phyloP scores from a whole-genome alignment of 2,888 invertebrate genomes.

The Parnassius apollo region DNA sequence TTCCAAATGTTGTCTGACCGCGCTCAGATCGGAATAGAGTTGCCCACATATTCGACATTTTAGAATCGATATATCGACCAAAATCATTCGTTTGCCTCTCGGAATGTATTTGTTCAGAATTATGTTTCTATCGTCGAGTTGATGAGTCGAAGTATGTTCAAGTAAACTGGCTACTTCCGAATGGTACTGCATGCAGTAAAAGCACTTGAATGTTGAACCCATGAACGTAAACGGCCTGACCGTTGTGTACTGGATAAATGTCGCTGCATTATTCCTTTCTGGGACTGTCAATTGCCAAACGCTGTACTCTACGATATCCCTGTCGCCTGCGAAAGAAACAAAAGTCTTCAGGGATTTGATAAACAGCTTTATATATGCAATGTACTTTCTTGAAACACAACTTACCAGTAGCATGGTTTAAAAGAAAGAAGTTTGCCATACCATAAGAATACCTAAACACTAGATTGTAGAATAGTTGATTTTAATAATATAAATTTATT shows the following conservation, averaged over 20 bases:
- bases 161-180: constrained; percentile 42
- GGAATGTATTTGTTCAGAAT: constrained; percentile 46
- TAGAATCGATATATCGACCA: constrained; percentile 53
- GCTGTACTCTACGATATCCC: constrained; percentile 39
- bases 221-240: constrained; percentile 56
- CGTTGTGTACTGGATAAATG: constrained; percentile 50
- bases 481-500: too few species aligned
- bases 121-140: constrained; percentile 31
- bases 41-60: constrained; percentile 48
- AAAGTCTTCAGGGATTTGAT: constrained; percentile 1
- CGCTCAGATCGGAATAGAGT: constrained; percentile 37
- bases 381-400: not conserved
- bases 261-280: constrained; percentile 54
- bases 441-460: too few species aligned
- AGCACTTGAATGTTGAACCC: constrained; percentile 58
- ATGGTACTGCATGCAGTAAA: constrained; percentile 51
- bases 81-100: constrained; percentile 47
- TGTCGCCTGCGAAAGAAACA: constrained; percentile 37
- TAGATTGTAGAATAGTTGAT: too few species aligned
- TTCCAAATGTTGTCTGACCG: constrained; percentile 45
- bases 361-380: not conserved
- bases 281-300: constrained; percentile 56
- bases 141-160: constrained; percentile 47
- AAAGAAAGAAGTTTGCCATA: too few species aligned
- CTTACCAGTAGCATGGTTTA: not conserved